These are phyloP conservation scores for Harpagifer antarcticus DNA, from an alignment of 2,797 vertebrate genomes.

Conservation along the genomic window DNA sequence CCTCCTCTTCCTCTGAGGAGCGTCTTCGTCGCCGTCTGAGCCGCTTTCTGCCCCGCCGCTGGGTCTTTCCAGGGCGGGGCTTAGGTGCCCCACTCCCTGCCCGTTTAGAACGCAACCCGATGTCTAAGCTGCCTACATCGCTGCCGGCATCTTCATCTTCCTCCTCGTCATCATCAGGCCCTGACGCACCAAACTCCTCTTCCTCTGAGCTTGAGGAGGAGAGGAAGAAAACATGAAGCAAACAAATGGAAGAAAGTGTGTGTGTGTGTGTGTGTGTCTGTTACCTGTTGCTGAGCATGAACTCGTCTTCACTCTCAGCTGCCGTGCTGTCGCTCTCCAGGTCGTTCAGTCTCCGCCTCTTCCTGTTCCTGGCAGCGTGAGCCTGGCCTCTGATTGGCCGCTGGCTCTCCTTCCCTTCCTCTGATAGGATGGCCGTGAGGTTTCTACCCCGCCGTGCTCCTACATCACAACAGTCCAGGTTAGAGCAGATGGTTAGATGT, in stretches of 20 bases:
- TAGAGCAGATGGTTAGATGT: not conserved
- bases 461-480: conserved; percentile 30
- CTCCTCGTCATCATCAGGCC: conserved; percentile 91
- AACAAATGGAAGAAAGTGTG: not conserved
- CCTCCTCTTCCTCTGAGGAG: conserved; percentile 92
- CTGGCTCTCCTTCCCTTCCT: conserved; percentile 89
- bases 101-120: conserved; percentile 80
- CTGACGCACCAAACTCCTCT: conserved; percentile 91
- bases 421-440: conserved; percentile 86
- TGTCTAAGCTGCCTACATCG: conserved; percentile 86
- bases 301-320: conserved; percentile 97
- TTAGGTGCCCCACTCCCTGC: conserved; percentile 70
- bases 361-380: conserved; percentile 86
- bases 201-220: conserved; percentile 89
- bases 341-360: conserved; percentile 94
- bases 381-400: conserved; percentile 83
- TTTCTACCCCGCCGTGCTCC: conserved; percentile 88
- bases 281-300: conserved; percentile 96
- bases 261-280: conserved; percentile 5
- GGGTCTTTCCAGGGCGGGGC: conserved; percentile 38
- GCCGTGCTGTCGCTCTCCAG: conserved; percentile 96
- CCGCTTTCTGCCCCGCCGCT: conserved; percentile 56
- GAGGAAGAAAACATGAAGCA: not conserved
- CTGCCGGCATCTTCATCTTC: conserved; percentile 91
- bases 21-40: conserved; percentile 82